Base-by-base conservation (phyloP, 2,797 vertebrate species). In the Dipus sagitta region DNA sequence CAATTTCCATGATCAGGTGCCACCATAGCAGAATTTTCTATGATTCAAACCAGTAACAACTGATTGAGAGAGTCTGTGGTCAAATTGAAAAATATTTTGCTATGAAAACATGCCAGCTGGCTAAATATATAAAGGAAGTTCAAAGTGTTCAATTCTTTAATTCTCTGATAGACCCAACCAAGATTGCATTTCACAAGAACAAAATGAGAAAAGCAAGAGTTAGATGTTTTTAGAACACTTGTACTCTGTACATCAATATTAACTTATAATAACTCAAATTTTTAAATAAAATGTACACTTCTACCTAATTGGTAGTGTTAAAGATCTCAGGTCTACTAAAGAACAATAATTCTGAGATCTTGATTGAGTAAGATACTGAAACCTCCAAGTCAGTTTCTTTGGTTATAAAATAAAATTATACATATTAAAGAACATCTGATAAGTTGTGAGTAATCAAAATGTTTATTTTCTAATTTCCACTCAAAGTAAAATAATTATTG, bases 1-100 rank as follows among this genome's bases (percentile, higher is more conserved):
- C 96, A 96, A 77, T 86, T 97, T 98, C 94, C 92, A 91, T 75
- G 89, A 98, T 96, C 96, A 98, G 90, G 93, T 98, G 95, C 95
- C 94, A 96, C 89, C 95, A 77, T 94, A 91, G 97, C 77, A 95
- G 74, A 71, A 86, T 96, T 95, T 95, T 95, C 84, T 96, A 96
- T 97, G 96, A 96, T 96, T 97, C 94, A 97, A 38, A 97, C 90
- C 87, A 96, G 91, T 93, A 96, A 97, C 28, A 97, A 97, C 79
- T 90, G 92, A 95, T 94, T 96, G 95, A 93, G 95, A 97, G 85
- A 96, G 38, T 54, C 76, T 95, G 96, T 96, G 89, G 87, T 97
- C 96, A 97, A 97, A 96, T 71, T 78, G 86, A 91, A 97, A 97
- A 96, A 74, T 97, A 91, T 95, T 98, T 97, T 98, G 84, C 85